Evolutionary conservation across 2,888 invertebrate species (phyloP), one percentile per base, ranked within the genome.

Genomic region (Operophtera brumata): DNA sequence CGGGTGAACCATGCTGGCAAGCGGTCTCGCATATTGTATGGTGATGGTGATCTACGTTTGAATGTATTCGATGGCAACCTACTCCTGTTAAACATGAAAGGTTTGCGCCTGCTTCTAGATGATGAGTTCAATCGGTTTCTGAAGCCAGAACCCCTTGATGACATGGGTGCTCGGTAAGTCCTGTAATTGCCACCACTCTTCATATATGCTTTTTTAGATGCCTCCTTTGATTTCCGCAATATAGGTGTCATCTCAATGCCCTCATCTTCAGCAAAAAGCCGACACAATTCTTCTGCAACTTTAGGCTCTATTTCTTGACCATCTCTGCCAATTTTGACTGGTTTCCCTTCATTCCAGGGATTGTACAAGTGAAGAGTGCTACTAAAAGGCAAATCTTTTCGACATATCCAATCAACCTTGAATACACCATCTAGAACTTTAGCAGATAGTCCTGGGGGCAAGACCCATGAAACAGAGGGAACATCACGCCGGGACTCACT

Each of bases 251-350:
- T 93, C 87, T 97, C 97, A 70, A 97, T 94, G 63, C 94, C 94
- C 65, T 96, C 95, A 84, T 99, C 99, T 83, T 97, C 95, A 2
- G 97, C 96, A 84, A 99, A 99, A 42, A 99, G 88, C 57, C 98
- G 93, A 77, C 97, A 99, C 55, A 99, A 88, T 80, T 98, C 97
- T 81, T 97, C 97, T 12, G 97, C 99, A 49, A 97, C 96, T 80
- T 96, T 94, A 2, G 98, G 98, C 80, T 99, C 99, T 66, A 99
- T 97, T 92, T 99, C 99, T 92, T 99, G 96, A 0, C 99, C 99
- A 91, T 99, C 99, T 61, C 99, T 92, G n/a, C 98, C 99, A 73
- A 99, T 99, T 92, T 99, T 99, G 0, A 99, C 99, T 53, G 98
- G 98, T 86, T 98, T 98, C 41, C 97, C 97, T 79, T 99, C 98